phyloP scores from a whole-genome alignment of 2,797 vertebrate genomes.

The Saxicola maurus region DNA sequence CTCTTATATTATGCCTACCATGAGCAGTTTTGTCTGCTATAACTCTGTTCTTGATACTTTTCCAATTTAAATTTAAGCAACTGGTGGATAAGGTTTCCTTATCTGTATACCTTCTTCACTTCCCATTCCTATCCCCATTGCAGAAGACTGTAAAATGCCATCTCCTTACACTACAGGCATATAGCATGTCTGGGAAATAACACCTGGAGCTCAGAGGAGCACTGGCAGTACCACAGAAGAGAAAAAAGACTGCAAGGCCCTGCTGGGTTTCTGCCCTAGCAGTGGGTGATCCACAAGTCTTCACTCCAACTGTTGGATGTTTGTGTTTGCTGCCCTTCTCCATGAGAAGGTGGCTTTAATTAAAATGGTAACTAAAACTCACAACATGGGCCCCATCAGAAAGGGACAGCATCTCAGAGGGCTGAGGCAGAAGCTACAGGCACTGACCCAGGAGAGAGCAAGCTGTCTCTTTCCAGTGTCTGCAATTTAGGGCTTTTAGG shows the following conservation, averaged over 20 bases:
- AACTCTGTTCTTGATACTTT: neutral
- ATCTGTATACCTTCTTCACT: neutral
- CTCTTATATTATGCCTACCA: neutral
- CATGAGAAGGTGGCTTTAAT: neutral
- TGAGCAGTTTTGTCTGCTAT: neutral
- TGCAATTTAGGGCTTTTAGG: neutral
- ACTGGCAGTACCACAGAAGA: neutral
- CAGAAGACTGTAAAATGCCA: neutral
- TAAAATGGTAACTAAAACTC: neutral
- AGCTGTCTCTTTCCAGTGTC: neutral
- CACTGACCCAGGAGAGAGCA: neutral
- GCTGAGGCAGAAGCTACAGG: neutral
- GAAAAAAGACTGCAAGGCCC: neutral
- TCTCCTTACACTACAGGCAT: neutral
- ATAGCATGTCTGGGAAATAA: neutral
- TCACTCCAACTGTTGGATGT: neutral
- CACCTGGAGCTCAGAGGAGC: neutral
- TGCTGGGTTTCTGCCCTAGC: neutral
- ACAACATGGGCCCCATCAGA: neutral
- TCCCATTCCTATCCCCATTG: neutral
- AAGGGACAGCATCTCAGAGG: neutral
- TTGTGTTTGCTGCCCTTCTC: neutral
- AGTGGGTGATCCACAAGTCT: neutral
- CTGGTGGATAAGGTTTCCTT: neutral
- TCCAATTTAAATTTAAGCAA: constrained; percentile 19